Evolutionary conservation across 2,888 invertebrate species (phyloP).

Genomic region (Ferdinandea cuprea): DNA sequence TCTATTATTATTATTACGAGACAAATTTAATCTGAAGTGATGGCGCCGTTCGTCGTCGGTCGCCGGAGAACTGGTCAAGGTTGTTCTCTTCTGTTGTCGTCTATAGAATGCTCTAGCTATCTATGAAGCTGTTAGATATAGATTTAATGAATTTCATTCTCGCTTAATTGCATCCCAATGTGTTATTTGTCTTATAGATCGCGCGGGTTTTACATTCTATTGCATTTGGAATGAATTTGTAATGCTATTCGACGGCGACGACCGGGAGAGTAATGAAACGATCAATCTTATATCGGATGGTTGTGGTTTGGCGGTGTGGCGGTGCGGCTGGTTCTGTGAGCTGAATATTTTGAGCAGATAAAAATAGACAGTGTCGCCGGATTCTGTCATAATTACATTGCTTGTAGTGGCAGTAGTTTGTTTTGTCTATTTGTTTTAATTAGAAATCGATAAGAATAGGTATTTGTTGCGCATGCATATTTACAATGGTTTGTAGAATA

Average conservation of each 20-base stretch:
- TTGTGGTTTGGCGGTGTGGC: background rate
- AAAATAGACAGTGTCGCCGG: constrained; percentile 71
- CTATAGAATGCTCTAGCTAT: background rate
- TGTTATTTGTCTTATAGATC: constrained; percentile 40
- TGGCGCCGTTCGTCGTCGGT: constrained; percentile 63
- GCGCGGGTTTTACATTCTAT: constrained; percentile 48
- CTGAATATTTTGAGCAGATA: constrained; percentile 54
- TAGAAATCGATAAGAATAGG: constrained; percentile 45
- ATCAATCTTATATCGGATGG: constrained; percentile 38
- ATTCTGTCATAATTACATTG: constrained; percentile 56
- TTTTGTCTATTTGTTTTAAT: constrained; percentile 61
- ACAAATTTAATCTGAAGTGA: constrained; percentile 71
- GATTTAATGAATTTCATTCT: constrained; percentile 66
- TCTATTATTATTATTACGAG: constrained; percentile 71
- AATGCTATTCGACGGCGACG: constrained; percentile 7
- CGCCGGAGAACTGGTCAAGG: constrained; percentile 69
- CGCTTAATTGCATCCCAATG: constrained; percentile 67
- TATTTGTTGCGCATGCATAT: constrained; percentile 38
- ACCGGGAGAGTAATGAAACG: constrained; percentile 2
- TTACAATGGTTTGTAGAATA: constrained; percentile 56
- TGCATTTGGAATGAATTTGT: constrained; percentile 53
- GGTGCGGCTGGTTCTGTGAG: background rate
- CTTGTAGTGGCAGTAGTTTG: constrained; percentile 11
- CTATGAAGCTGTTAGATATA: constrained; percentile 53
- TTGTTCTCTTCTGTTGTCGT: constrained; percentile 34